Conservation (phyloP, 1,140 invertebrate genomes). For the Rhyzopertha dominica region DNA sequence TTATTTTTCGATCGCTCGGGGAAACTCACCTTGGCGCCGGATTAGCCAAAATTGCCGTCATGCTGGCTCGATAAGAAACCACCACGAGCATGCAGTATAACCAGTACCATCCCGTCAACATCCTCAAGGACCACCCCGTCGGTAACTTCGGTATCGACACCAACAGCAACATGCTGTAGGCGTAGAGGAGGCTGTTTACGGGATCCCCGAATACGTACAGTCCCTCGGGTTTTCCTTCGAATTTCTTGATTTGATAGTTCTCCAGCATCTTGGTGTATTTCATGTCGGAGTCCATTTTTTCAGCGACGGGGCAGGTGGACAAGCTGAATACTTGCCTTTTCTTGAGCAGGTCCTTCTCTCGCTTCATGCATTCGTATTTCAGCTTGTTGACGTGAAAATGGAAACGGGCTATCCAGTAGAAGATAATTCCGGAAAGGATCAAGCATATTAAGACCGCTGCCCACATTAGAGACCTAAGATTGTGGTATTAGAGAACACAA, state of each 20-base stretch:
- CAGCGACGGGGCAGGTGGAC: conserved; percentile 19
- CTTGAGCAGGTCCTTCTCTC: conserved; percentile 7
- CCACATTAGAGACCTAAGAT: conserved; percentile 38
- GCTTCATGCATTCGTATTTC: conserved; percentile 5
- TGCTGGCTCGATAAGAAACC: conserved; percentile 71
- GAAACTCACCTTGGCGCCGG: conserved; percentile 57
- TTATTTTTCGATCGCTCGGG: no score
- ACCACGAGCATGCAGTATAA: conserved; percentile 73
- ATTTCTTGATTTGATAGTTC: conserved; percentile 23
- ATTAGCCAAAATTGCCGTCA: conserved; percentile 76
- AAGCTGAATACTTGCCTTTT: conserved; percentile 27
- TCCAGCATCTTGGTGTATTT: conserved; percentile 36
- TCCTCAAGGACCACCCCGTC: conserved; percentile 66
- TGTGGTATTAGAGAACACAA: no score
- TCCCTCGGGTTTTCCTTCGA: conserved; percentile 45
- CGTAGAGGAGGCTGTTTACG: conserved; percentile 68
- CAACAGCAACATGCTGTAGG: conserved; percentile 71
- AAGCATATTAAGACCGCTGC: conserved; percentile 30
- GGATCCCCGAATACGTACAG: conserved; percentile 65
- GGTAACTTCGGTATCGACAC: conserved; percentile 71
- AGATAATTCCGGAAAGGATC: conserved; percentile 24
- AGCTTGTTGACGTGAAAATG: conserved; percentile 20
- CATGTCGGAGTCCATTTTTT: conserved; percentile 40
- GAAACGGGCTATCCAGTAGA: conserved; percentile 35
- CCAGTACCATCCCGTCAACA: conserved; percentile 82